phyloP scores from a whole-genome alignment of 1,140 invertebrate species.

The Macrotrachela quadricornifera region DNA sequence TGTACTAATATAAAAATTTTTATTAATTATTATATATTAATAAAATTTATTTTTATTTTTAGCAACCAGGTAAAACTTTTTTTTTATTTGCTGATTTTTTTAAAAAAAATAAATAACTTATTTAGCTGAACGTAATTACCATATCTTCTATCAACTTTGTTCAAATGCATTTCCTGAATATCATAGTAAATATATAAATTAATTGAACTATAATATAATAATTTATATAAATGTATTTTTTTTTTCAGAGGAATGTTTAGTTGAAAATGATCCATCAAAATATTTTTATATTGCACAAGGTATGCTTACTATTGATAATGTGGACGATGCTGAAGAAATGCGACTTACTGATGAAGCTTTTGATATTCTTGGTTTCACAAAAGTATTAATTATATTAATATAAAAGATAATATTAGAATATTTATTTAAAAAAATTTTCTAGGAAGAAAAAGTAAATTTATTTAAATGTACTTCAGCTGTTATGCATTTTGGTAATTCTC shows the following conservation, averaged over 20 bases:
- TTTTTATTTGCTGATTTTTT: too few relatives aligned
- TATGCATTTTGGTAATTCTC: conserved; percentile 95
- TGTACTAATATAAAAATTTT: too few relatives aligned
- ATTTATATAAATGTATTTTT: background rate
- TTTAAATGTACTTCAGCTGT: conserved; percentile 89
- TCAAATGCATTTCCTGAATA: conserved; percentile 54
- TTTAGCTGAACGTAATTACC: conserved; percentile 84
- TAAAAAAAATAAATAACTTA: conserved; percentile 30
- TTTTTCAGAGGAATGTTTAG: conserved; percentile 53
- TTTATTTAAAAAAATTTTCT: too few relatives aligned
- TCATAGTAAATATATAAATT: conserved; percentile 15
- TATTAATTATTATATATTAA: too few relatives aligned
- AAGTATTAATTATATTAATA: too few relatives aligned
- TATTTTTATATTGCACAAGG: conserved; percentile 89
- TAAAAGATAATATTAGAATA: too few relatives aligned
- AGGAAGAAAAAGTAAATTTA: conserved; percentile 80
- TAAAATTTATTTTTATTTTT: too few relatives aligned
- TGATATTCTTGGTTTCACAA: conserved; percentile 85
- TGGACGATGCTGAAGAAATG: conserved; percentile 91
- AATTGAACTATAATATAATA: too few relatives aligned
- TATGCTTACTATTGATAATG: conserved; percentile 76
- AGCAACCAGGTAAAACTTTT: too few relatives aligned
- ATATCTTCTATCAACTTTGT: conserved; percentile 99
- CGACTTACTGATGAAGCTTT: conserved; percentile 80
- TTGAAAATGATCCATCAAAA: conserved; percentile 54